phyloP scores from a whole-genome alignment of 1,140 invertebrate species.

The Neocloeon triangulifer region DNA sequence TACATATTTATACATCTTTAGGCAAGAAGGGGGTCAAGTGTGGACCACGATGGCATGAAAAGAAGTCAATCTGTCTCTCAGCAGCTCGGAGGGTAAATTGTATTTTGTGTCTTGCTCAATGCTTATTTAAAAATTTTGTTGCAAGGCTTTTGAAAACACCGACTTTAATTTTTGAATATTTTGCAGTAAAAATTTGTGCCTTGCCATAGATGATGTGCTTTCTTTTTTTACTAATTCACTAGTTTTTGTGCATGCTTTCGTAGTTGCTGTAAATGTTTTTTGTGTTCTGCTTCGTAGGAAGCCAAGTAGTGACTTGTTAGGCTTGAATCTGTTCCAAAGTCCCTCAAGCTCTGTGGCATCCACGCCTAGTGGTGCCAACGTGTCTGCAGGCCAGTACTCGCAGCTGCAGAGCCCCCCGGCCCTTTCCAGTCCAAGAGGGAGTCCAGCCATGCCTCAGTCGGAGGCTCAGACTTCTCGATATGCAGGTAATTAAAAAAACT shows the following conservation, averaged over 20 bases:
- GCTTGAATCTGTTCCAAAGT: constrained; percentile 52
- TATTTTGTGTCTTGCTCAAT: not conserved
- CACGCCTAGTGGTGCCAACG: constrained; percentile 61
- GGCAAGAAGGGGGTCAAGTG: constrained; percentile 29
- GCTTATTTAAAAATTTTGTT: constrained; percentile 1
- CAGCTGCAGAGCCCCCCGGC: constrained; percentile 45
- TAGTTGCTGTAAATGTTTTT: constrained; percentile 1
- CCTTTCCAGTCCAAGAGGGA: constrained; percentile 25
- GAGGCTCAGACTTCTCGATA: constrained; percentile 26
- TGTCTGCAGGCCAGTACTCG: no score
- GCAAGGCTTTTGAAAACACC: constrained; percentile 4
- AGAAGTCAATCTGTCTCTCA: constrained; percentile 56
- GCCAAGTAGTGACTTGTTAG: constrained; percentile 55
- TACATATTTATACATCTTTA: constrained; percentile 11
- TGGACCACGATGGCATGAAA: constrained; percentile 46
- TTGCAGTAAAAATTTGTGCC: no score
- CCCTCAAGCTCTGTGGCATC: constrained; percentile 58
- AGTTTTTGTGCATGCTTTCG: constrained; percentile 2
- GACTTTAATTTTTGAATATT: no score
- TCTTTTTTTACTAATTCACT: no score
- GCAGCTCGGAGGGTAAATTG: constrained; percentile 33
- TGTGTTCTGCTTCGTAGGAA: constrained; percentile 20
- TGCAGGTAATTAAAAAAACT: constrained; percentile 14
- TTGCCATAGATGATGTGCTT: no score
- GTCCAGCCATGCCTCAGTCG: constrained; percentile 8